Evolutionary conservation across 2,888 invertebrate species (phyloP), one percentile per base, ranked within the genome.

Genomic region (Argyresthia goedartella): DNA sequence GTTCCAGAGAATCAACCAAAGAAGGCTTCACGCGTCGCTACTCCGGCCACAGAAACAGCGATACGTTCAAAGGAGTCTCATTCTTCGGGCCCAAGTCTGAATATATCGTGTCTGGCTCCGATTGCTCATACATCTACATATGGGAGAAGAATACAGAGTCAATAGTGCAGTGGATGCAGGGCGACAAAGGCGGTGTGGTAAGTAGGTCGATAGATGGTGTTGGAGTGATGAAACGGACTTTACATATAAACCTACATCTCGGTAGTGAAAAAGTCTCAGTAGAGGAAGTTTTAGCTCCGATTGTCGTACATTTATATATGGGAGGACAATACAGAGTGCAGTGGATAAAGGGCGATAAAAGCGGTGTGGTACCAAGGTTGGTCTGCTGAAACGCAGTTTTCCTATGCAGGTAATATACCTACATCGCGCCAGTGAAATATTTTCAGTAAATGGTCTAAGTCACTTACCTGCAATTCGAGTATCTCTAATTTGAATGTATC

Each of bases 251-350:
- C 8, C 46, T 50, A 8, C 42, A 13, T 8, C 14, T 8, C 39
- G 39, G 4, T n/a, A 11, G n/a, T 11, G 11, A 39, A 39, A 39
- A 4, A 39, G 1, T 39, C 3, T 3, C 39, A n/a, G 3, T n/a
- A 39, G n/a, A n/a, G n/a, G n/a, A n/a, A n/a, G n/a, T n/a, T 97
- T 96, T 45, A 98, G 98, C 1, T 97, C 96, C 1, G 98, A 98
- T 73, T 97, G 97, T 94, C 95, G 8, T 90, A 97, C 69, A 90
- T 81, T 71, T 94, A 91, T 69, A 91, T 97, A 52, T 98, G 98
- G 98, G 96, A 98, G 64, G 94, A 93, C 73, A 89, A 93, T 51
- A 91, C 93, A 0, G 96, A 96, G 75, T 88, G n/a, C 95, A 97
- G 69, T 96, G 92, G 88, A 88, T 95, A 87, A 86, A 89, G 56